These are phyloP conservation scores for Ophion ventricosus DNA, from an alignment of 2,888 invertebrate species.

Conservation along the genomic window DNA sequence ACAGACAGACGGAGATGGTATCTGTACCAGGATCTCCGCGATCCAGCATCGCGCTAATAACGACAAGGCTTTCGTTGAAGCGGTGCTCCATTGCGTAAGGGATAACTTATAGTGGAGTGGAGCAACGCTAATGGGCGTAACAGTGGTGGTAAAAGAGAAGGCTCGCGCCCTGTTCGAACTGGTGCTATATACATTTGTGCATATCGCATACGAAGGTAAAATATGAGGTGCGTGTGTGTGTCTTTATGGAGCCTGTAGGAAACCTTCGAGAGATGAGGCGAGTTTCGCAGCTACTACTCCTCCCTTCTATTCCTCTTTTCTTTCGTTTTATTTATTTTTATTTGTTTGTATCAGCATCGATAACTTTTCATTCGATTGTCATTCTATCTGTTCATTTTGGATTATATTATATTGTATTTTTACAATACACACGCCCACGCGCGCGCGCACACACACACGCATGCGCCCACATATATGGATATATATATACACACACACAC, in stretches of 20 bases:
- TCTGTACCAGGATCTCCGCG: constrained; percentile 60
- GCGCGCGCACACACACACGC: too few relatives aligned
- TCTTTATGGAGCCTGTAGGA: constrained; percentile 8
- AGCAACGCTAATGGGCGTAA: constrained; percentile 65
- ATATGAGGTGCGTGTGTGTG: constrained; percentile 43
- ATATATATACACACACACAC: too few relatives aligned
- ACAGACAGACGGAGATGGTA: constrained; percentile 49
- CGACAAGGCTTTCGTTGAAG: constrained; percentile 53
- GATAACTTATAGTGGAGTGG: constrained; percentile 50
- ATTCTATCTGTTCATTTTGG: too few relatives aligned
- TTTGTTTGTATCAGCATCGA: too few relatives aligned
- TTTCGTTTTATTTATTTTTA: too few relatives aligned
- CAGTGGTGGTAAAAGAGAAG: constrained; percentile 64
- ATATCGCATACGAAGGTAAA: constrained; percentile 18
- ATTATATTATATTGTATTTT: too few relatives aligned
- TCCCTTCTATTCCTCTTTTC: constrained; percentile 56
- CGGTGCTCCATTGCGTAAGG: constrained; percentile 55
- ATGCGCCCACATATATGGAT: too few relatives aligned
- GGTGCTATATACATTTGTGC: constrained; percentile 16
- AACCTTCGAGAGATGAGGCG: constrained; percentile 58
- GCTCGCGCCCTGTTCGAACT: constrained; percentile 41
- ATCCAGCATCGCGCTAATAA: constrained; percentile 64
- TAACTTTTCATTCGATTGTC: too few relatives aligned
- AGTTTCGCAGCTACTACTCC: constrained; percentile 59
- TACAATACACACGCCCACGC: too few relatives aligned